Conservation (phyloP, 1,140 invertebrate genomes). For the Myzus persicae region DNA sequence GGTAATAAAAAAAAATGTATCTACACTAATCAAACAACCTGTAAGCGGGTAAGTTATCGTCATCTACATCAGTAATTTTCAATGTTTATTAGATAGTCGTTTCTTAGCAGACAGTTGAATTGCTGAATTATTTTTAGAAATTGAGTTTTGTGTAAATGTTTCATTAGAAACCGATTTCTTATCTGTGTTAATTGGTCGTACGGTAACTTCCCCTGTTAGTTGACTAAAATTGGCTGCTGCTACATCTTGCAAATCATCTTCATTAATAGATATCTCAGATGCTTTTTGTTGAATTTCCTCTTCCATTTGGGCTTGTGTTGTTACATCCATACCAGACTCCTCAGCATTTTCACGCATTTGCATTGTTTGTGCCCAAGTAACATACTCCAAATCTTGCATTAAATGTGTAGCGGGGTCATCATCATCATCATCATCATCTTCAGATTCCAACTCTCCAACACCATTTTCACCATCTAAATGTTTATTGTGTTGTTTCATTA, state of each 20-base stretch:
- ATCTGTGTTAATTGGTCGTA: not conserved
- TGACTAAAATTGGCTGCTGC: conserved; percentile 41
- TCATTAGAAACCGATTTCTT: not conserved
- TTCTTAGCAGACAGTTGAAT: not conserved
- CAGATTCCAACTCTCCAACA: conserved; percentile 33
- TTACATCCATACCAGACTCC: conserved; percentile 33
- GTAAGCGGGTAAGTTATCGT: not conserved
- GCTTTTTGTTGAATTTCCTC: conserved; percentile 46
- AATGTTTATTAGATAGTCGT: not conserved
- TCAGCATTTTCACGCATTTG: conserved; percentile 43
- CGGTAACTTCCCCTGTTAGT: not conserved
- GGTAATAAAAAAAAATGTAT: not conserved
- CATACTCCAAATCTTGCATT: conserved; percentile 41
- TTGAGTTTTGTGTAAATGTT: not conserved
- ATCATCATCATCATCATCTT: conserved; percentile 49
- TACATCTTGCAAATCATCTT: conserved; percentile 15
- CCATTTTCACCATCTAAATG: not conserved
- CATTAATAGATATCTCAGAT: conserved; percentile 17
- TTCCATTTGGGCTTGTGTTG: conserved; percentile 20
- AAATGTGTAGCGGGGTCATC: conserved; percentile 5
- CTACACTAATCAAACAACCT: not conserved
- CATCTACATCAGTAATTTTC: not conserved
- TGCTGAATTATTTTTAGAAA: not conserved
- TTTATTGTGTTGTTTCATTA: conserved; percentile 40
- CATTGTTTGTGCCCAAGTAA: conserved; percentile 50